phyloP scores from a whole-genome alignment of 2,113 vertebrate genomes.

The Ceyx cyanopectus region DNA sequence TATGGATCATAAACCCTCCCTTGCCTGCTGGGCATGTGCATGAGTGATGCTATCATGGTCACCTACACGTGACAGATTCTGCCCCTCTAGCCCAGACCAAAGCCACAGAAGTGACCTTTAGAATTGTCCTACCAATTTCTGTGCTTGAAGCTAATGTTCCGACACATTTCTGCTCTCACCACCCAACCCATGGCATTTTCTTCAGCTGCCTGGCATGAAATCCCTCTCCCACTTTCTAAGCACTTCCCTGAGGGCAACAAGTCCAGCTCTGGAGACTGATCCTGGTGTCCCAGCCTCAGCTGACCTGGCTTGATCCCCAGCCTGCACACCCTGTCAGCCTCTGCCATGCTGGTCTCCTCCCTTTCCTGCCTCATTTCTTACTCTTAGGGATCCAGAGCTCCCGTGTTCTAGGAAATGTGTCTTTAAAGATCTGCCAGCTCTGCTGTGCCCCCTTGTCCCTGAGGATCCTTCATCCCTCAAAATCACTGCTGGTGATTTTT shows the following conservation, averaged over 20 bases:
- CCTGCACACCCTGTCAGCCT: background rate
- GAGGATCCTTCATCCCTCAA: too few species aligned
- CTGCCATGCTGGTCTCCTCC: too few species aligned
- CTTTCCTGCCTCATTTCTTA: too few species aligned
- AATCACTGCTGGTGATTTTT: background rate
- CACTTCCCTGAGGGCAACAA: background rate
- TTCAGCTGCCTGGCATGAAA: background rate
- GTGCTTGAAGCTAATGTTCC: background rate
- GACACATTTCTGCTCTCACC: background rate
- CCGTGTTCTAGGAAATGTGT: too few species aligned
- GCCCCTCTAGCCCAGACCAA: constrained; percentile 3
- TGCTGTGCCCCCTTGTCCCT: too few species aligned
- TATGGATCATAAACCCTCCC: constrained; percentile 32
- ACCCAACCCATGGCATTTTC: background rate
- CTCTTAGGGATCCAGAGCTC: too few species aligned
- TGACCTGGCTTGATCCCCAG: background rate
- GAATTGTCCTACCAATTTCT: background rate
- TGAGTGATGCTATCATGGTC: constrained; percentile 15
- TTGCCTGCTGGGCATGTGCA: constrained; percentile 21
- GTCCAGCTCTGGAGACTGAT: background rate
- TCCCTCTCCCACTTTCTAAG: background rate
- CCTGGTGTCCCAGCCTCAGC: background rate
- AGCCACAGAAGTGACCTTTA: constrained; percentile 11
- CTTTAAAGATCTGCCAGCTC: too few species aligned
- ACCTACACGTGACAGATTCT: constrained; percentile 12